Percentiles rank a stretch among this genome's conserved stretches.
Evolutionary conservation across 2,888 invertebrate species (phyloP).

Genomic region (Eudasyphora cyanicolor): DNA sequence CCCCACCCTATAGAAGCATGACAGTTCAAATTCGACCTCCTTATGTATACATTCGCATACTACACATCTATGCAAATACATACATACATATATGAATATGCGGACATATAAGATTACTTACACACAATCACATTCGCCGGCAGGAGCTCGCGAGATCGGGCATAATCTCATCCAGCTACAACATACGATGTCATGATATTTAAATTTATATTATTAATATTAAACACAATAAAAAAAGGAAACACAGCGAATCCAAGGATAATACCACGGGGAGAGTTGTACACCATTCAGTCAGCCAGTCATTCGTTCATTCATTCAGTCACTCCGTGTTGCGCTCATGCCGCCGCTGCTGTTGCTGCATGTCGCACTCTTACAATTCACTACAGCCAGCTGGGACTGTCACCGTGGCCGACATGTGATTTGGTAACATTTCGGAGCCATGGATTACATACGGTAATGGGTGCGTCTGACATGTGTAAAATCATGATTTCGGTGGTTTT

Average conservation of each 20-base stretch:
- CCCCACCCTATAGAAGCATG: no score
- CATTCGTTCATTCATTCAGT: no score
- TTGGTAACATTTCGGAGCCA: slow-evolving; percentile 10
- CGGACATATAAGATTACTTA: neutral
- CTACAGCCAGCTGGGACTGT: neutral
- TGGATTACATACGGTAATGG: slow-evolving; percentile 29
- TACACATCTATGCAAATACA: no score
- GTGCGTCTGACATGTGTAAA: slow-evolving; percentile 33
- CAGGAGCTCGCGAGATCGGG: no score
- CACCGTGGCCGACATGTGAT: slow-evolving; percentile 1
- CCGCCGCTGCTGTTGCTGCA: neutral
- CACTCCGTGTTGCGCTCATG: no score
- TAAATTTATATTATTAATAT: slow-evolving; percentile 36
- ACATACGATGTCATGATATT: slow-evolving; percentile 6
- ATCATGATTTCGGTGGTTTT: slow-evolving; percentile 30
- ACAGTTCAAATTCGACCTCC: neutral
- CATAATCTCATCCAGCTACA: no score
- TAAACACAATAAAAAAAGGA: slow-evolving; percentile 20
- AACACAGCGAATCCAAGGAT: slow-evolving; percentile 11
- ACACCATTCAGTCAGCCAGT: neutral
- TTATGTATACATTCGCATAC: neutral
- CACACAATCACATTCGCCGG: no score
- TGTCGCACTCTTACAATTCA: neutral
- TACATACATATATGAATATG: neutral
- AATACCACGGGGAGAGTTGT: neutral